A percentile compares a stretch with the other conserved stretches of the same genome.
phyloP scores from a whole-genome alignment of 1,140 invertebrate species.

The Lordiphosa mommai region DNA sequence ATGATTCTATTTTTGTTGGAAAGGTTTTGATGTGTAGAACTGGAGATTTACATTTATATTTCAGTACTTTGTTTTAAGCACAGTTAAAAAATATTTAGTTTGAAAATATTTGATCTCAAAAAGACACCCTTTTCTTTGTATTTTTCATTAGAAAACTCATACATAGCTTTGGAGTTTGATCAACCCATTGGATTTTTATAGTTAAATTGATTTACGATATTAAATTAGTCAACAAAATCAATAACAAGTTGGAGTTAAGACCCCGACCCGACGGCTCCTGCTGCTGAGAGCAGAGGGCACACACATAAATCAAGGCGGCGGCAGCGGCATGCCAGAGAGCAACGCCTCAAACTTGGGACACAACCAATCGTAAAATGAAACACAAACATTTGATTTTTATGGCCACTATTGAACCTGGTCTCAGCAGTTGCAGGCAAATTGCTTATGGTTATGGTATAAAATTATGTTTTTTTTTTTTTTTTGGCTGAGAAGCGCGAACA shows the following conservation, averaged over 20 bases:
- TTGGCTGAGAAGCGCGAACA: conserved; percentile 50
- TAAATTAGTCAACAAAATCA: conserved; percentile 68
- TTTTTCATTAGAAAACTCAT: conserved; percentile 43
- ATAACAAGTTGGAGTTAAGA: conserved; percentile 28
- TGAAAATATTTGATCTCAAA: too few species aligned
- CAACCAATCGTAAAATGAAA: conserved; percentile 48
- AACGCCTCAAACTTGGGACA: conserved; percentile 18
- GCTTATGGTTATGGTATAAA: conserved; percentile 42
- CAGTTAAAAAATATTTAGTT: too few species aligned
- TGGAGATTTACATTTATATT: too few species aligned
- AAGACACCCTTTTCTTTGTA: conserved; percentile 26
- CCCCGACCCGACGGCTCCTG: conserved; percentile 10
- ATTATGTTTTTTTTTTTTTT: conserved; percentile 21
- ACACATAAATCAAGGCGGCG: conserved; percentile 62
- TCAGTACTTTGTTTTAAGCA: too few species aligned
- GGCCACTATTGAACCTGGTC: conserved; percentile 52
- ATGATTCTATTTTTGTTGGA: too few species aligned
- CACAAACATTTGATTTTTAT: conserved; percentile 75
- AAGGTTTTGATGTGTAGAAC: too few species aligned
- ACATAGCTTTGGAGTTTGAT: conserved; percentile 28
- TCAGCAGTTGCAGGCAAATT: conserved; percentile 37
- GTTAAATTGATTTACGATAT: conserved; percentile 69
- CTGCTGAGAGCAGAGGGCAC: conserved; percentile 13
- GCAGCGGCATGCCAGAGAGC: conserved; percentile 10
- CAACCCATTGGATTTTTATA: conserved; percentile 55